These are phyloP conservation scores for Drosophila vallismaia DNA, from an alignment of 2,888 invertebrate species.

Conservation along the genomic window DNA sequence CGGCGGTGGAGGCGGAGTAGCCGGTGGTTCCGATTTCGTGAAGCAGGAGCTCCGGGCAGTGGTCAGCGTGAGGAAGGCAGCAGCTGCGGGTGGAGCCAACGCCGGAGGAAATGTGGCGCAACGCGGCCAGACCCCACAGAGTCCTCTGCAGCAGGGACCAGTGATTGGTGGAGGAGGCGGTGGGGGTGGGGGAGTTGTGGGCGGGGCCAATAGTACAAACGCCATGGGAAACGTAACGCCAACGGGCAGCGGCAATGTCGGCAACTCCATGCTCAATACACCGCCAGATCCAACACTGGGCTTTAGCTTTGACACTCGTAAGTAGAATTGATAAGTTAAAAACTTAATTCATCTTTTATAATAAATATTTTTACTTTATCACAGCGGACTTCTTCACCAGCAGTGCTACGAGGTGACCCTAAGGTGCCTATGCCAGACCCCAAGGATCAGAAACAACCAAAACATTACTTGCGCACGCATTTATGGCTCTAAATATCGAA, in stretches of 20 bases:
- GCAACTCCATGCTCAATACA: conserved; percentile 81
- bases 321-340: conserved; percentile 51
- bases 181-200: conserved; percentile 41
- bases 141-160: conserved; percentile 82
- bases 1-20: conserved; percentile 63
- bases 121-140: conserved; percentile 82
- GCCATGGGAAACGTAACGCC: conserved; percentile 71
- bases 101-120: conserved; percentile 69
- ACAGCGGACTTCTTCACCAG: conserved; percentile 89
- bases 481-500: conserved; percentile 59
- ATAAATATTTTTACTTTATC: conserved; percentile 63
- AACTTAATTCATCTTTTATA: background rate
- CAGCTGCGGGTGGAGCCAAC: conserved; percentile 80
- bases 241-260: conserved; percentile 66
- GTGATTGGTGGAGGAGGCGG: conserved; percentile 71
- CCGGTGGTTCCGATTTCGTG: conserved; percentile 91
- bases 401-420: conserved; percentile 90
- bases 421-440: conserved; percentile 80
- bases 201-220: conserved; percentile 80
- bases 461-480: conserved; percentile 55
- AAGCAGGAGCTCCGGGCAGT: conserved; percentile 95
- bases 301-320: conserved; percentile 83
- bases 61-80: conserved; percentile 89
- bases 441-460: conserved; percentile 37
- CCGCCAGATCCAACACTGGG: conserved; percentile 82